Evolutionary conservation across 1,140 invertebrate genomes (phyloP).

Genomic region (Saxidomus purpurata): DNA sequence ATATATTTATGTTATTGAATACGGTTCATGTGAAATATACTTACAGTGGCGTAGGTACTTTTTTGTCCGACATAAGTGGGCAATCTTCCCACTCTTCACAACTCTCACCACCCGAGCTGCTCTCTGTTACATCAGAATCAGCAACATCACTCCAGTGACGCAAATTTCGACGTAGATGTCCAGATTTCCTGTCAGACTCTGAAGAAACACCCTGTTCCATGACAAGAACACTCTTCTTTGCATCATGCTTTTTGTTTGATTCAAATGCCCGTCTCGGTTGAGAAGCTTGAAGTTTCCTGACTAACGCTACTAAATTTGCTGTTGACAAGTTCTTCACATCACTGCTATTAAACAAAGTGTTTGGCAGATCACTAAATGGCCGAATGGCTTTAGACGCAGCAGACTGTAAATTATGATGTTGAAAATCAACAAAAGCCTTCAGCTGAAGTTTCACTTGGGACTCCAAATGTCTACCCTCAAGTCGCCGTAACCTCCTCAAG

Average conservation of each 20-base stretch:
- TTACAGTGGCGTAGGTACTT: slow-evolving; percentile 78
- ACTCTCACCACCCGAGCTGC: slow-evolving; percentile 97
- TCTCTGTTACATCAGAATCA: slow-evolving; percentile 97
- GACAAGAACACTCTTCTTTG: slow-evolving; percentile 75
- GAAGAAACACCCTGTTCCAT: slow-evolving; percentile 79
- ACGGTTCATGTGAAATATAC: no score
- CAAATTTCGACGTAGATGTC: slow-evolving; percentile 91
- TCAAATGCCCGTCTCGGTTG: slow-evolving; percentile 69
- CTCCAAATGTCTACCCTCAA: slow-evolving; percentile 91
- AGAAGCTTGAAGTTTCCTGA: slow-evolving; percentile 87
- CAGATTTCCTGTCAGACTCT: slow-evolving; percentile 85
- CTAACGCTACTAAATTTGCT: slow-evolving; percentile 88
- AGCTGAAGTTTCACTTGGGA: slow-evolving; percentile 92
- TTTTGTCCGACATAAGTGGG: slow-evolving; percentile 67
- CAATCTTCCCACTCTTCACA: slow-evolving; percentile 92
- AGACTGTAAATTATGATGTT: slow-evolving; percentile 87
- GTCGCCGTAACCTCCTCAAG: slow-evolving; percentile 91
- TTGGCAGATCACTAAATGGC: slow-evolving; percentile 76
- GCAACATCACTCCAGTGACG: slow-evolving; percentile 91
- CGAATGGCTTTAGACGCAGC: slow-evolving; percentile 74
- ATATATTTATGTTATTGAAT: no score
- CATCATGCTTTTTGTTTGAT: slow-evolving; percentile 61
- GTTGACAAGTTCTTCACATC: slow-evolving; percentile 87
- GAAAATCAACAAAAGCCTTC: slow-evolving; percentile 90
- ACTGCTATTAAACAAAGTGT: slow-evolving; percentile 86